A percentile compares a stretch with the other conserved stretches of the same genome.
Evolutionary conservation across 2,888 invertebrate genomes (phyloP).

Genomic region (Diarsia rubi): DNA sequence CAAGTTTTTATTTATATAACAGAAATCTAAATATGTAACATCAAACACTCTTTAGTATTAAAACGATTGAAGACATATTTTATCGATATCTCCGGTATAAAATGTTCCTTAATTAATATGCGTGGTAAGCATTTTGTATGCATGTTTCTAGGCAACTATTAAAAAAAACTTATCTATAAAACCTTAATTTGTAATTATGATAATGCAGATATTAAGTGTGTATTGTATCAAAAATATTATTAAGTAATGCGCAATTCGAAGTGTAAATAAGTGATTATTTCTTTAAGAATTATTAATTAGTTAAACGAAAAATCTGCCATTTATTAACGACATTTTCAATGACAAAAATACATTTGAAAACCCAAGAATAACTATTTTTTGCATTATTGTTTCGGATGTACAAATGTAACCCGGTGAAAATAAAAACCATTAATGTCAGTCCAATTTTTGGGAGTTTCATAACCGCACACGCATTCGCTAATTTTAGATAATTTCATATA

Average conservation of each 20-base stretch:
- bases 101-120: constrained; percentile 20
- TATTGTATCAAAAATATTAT: constrained; percentile 11
- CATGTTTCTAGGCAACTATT: constrained; percentile 30
- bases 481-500: constrained; percentile 52
- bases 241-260: constrained; percentile 20
- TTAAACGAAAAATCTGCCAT: neutral
- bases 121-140: constrained; percentile 22
- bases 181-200: constrained; percentile 17
- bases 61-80: constrained; percentile 6
- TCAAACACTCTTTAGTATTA: neutral
- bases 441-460: constrained; percentile 44
- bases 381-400: constrained; percentile 5
- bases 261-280: constrained; percentile 10
- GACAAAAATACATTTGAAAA: constrained; percentile 8
- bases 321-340: neutral
- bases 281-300: neutral
- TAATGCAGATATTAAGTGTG: constrained; percentile 13
- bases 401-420: constrained; percentile 14
- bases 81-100: constrained; percentile 14
- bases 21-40: constrained; percentile 22
- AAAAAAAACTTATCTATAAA: constrained; percentile 21
- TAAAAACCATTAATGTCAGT: constrained; percentile 30
- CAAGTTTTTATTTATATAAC: constrained; percentile 38
- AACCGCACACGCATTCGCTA: constrained; percentile 60
- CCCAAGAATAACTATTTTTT: constrained; percentile 7